Evolutionary conservation across 2,797 vertebrate genomes (phyloP).

Genomic region (Allobates femoralis): DNA sequence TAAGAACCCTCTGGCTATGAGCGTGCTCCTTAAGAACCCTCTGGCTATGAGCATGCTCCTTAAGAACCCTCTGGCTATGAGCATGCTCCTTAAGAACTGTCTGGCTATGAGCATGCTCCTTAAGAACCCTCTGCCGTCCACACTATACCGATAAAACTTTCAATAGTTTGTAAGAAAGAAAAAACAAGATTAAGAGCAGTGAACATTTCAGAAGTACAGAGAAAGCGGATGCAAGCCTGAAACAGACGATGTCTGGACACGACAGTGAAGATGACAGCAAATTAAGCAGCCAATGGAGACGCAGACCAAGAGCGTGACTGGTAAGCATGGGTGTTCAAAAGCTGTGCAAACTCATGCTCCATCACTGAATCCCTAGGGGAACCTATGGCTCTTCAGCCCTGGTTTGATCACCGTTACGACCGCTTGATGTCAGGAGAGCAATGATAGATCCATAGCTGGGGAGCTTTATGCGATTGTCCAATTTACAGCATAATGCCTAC

Average conservation of each 20-base stretch:
- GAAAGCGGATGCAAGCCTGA: conserved; percentile 40
- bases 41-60: too few species aligned
- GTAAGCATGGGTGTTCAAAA: conserved; percentile 55
- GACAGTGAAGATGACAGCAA: conserved; percentile 61
- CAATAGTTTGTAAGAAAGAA: background rate
- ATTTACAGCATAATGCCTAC: background rate
- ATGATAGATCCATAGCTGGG: too few species aligned
- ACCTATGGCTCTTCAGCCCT: background rate
- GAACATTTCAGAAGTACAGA: conserved; percentile 38
- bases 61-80: too few species aligned
- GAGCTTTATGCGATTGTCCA: background rate
- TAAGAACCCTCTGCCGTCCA: too few species aligned
- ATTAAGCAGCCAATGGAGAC: conserved; percentile 59
- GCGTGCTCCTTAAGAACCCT: too few species aligned
- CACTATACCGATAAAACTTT: background rate
- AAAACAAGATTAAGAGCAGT: conserved; percentile 7
- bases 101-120: background rate
- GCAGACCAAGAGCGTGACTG: conserved; percentile 54
- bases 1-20: too few species aligned
- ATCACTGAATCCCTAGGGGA: background rate
- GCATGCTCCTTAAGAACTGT: too few species aligned
- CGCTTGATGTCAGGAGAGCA: background rate
- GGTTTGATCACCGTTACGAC: background rate
- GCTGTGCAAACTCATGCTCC: conserved; percentile 48
- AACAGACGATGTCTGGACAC: conserved; percentile 52